phyloP scores from a whole-genome alignment of 2,797 vertebrate species.

The Enteromius trimaculatus region DNA sequence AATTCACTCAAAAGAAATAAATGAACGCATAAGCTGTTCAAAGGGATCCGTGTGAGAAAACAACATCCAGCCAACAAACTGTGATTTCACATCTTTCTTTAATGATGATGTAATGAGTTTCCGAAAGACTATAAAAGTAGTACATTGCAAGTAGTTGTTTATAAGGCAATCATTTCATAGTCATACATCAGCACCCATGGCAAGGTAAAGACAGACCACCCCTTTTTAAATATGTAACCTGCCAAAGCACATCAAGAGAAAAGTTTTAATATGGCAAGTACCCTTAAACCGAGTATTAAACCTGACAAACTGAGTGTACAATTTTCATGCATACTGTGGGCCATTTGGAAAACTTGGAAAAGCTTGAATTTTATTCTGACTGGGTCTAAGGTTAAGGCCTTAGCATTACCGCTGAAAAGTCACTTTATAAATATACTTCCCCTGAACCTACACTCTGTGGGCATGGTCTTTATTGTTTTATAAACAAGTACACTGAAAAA shows the following conservation, averaged over 20 bases:
- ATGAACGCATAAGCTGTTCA: neutral
- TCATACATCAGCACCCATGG: conserved; percentile 17
- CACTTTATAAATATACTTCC: conserved; percentile 11
- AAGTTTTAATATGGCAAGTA: conserved; percentile 11
- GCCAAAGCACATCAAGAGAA: conserved; percentile 23
- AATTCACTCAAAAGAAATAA: conserved; percentile 5
- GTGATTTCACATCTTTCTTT: conserved; percentile 39
- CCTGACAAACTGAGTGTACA: conserved; percentile 1
- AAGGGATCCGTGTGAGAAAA: neutral
- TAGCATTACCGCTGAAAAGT: conserved; percentile 17
- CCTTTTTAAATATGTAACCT: conserved; percentile 30
- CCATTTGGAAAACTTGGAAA: conserved; percentile 1
- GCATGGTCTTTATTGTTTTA: conserved; percentile 25
- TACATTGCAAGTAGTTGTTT: conserved; percentile 45
- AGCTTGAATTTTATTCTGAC: neutral
- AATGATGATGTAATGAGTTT: conserved; percentile 34
- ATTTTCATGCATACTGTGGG: conserved; percentile 23
- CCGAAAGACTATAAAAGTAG: conserved; percentile 42
- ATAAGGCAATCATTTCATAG: conserved; percentile 11
- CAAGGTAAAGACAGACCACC: conserved; percentile 14
- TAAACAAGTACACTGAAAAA: conserved; percentile 51
- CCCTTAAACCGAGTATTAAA: conserved; percentile 12
- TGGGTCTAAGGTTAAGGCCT: neutral
- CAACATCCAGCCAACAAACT: conserved; percentile 1
- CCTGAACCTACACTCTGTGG: conserved; percentile 25